A percentile compares a stretch with the other conserved stretches of the same genome.
Conservation (phyloP, 2,888 invertebrate genomes). For the Sarcophaga caerulescens region DNA sequence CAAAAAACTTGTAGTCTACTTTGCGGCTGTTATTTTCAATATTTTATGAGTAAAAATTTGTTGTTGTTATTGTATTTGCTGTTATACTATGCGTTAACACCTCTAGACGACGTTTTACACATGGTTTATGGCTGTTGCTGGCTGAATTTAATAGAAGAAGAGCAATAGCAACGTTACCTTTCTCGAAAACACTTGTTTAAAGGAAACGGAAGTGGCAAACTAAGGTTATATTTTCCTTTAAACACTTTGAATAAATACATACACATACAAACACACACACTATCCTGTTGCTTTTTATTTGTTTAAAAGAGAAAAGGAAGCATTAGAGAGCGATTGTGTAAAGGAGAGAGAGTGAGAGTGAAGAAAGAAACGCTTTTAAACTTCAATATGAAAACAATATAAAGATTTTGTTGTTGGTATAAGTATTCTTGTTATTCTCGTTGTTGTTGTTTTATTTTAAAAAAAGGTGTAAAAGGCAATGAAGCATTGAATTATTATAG, state of each 20-base stretch:
- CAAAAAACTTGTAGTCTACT: constrained; percentile 64
- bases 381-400: constrained; percentile 21
- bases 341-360: constrained; percentile 12
- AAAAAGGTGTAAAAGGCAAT: constrained; percentile 65
- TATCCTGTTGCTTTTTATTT: constrained; percentile 63
- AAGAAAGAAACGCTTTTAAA: constrained; percentile 15
- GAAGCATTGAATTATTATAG: constrained; percentile 54
- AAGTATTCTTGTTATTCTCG: constrained; percentile 53
- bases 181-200: constrained; percentile 63
- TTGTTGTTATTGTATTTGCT: constrained; percentile 69
- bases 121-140: constrained; percentile 29
- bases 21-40: constrained; percentile 78
- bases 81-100: constrained; percentile 62
- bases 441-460: constrained; percentile 55
- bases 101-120: constrained; percentile 52
- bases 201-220: constrained; percentile 68
- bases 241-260: constrained; percentile 53
- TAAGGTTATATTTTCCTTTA: constrained; percentile 66
- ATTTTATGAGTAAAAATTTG: constrained; percentile 78
- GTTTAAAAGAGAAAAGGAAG: background rate
- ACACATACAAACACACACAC: constrained; percentile 15
- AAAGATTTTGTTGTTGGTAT: constrained; percentile 5
- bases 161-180: constrained; percentile 33
- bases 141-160: constrained; percentile 8
- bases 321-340: background rate